Base-by-base conservation (phyloP, 2,797 vertebrate species). In the Hippoglossus hippoglossus region DNA sequence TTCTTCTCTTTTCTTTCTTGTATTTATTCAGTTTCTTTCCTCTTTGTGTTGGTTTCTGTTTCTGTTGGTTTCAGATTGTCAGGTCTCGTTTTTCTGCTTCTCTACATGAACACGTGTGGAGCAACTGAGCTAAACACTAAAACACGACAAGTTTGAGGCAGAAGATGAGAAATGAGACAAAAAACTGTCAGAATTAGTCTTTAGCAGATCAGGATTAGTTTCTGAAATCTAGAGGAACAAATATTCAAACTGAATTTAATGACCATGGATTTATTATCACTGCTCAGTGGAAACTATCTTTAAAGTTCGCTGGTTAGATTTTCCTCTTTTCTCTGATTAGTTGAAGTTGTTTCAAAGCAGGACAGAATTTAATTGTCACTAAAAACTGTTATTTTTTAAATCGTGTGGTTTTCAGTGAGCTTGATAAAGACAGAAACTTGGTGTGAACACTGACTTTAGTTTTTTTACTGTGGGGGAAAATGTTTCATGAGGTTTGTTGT, bases 181-280 rank as follows among this genome's bases (percentile, higher is more conserved):
- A 36, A 11, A 36, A 36, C 8, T 9, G 3, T 39, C 24, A 24
- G 24, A 24, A 24, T 39, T 44, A 44, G 16, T 6, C 41, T 16
- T 44, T 13, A 44, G 41, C 41, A 0, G 12, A 6, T 44, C 16
- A 18, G 41, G 41, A 2, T 2, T 18, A 44, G 41, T 44, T 44
- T 16, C 70, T 81, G 74, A 67, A 21, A 22, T 54, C 5, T 51
- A n/a, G 28, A 4, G 3, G 19, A 22, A 19, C 9, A n/a, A 22
- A 19, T 19, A 13, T 36, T 59, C 1, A 46, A 59, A 3, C 24
- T 25, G 15, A 15, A 24, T 60, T 31, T 31, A 22, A 25, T 7
- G 34, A 15, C 0, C 22, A 22, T 49, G 8, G 26, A 26, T n/a
- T 28, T 24, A 8, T 49, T 8, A 9, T 51, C 60, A n/a, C 19